Base-by-base conservation (phyloP, 2,888 invertebrate genomes). In the Eledone cirrhosa region DNA sequence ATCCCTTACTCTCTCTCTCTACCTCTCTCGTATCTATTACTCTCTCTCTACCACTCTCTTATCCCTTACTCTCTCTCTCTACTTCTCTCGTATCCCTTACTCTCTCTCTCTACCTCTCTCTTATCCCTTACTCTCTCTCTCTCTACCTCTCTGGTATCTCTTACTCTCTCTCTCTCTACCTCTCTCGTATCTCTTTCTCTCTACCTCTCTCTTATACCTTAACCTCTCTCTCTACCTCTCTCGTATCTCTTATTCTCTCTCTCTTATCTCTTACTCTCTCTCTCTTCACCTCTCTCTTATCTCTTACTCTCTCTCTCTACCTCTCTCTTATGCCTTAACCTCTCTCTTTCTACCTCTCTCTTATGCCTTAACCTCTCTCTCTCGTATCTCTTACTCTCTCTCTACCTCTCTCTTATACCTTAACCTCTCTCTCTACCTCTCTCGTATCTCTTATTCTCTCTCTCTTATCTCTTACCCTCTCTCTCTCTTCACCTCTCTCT, bases 171-270 rank as follows among this genome's bases (percentile, higher is more conserved):
- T 3, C n/a, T 3, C n/a, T 13, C n/a, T 2, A 8, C 14, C 7
- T 14, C 0, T 3, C 24, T 63, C 2, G 8, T 13, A 24, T n/a
- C 22, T 22, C 13, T 22, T 2, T 63, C n/a, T 63, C 24, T 22
- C n/a, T 63, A 8, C 13, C 2, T 2, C 14, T 13, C n/a, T 14
- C 27, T 27, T 22, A 8, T 22, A 7, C 14, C 0, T 22, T 13
- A 11, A 1, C 27, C 24, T 22, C n/a, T 63, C 24, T 0, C 13
- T 13, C 22, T 63, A 7, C 27, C 24, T 2, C n/a, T 63, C 63
- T 22, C n/a, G n/a, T 27, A 11, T 2, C 0, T 2, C 14, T 22
- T n/a, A n/a, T 22, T 0, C 13, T 1, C 1, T 1, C 8, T n/a
- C 2, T 4, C 13, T 63, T 13, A 7, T 8, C 1, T 22, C 27